Evolutionary conservation across 2,888 invertebrate species (phyloP).

Genomic region (Pinctada fucata): DNA sequence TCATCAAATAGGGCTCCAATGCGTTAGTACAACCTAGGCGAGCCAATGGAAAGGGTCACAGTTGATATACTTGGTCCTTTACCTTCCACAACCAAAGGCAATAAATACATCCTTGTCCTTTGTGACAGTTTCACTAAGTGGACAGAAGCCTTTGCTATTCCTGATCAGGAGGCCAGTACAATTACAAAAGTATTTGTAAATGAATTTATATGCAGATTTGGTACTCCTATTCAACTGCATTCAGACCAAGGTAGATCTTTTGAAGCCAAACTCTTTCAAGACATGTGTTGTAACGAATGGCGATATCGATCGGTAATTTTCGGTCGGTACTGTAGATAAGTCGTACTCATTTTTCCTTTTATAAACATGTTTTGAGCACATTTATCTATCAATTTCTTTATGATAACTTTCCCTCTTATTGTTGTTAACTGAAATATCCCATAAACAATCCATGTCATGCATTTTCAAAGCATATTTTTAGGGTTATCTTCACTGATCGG

Average conservation of each 20-base stretch:
- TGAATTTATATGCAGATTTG: constrained; percentile 7
- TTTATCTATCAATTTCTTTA: too few species aligned
- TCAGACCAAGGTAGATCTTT: constrained; percentile 16
- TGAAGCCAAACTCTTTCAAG: constrained; percentile 14
- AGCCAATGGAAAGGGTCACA: constrained; percentile 20
- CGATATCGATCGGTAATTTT: too few species aligned
- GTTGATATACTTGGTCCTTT: constrained; percentile 25
- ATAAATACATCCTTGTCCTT: constrained; percentile 43
- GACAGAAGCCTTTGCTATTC: constrained; percentile 42
- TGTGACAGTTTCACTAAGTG: constrained; percentile 41
- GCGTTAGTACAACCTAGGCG: constrained; percentile 3
- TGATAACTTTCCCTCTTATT: too few species aligned
- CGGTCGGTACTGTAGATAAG: too few species aligned
- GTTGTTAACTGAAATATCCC: too few species aligned
- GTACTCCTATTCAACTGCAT: constrained; percentile 1
- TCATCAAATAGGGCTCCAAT: constrained; percentile 17
- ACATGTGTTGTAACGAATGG: too few species aligned
- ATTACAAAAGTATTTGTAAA: constrained; percentile 13
- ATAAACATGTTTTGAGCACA: too few species aligned
- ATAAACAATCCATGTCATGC: too few species aligned
- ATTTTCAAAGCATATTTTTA: too few species aligned
- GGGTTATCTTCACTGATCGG: too few species aligned
- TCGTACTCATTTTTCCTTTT: too few species aligned
- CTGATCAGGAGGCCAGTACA: constrained; percentile 20
- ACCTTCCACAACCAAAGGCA: constrained; percentile 13